A percentile compares a stretch with the other conserved stretches of the same genome.
phyloP scores from a whole-genome alignment of 2,888 invertebrate species.

The Pemphredon lugubris region DNA sequence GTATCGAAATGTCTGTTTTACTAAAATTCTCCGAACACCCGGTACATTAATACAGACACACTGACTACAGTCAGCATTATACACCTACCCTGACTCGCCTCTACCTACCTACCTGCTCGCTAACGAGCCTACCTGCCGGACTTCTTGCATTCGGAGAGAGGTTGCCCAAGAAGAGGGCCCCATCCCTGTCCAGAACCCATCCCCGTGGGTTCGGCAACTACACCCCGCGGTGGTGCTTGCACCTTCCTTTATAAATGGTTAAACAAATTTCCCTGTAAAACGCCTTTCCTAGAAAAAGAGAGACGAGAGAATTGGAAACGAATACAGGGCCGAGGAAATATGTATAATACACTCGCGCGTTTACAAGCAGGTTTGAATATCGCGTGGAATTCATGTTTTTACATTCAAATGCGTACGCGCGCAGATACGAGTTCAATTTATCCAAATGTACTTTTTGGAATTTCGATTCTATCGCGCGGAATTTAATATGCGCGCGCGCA shows the following conservation, averaged over 20 bases:
- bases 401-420: too few species aligned
- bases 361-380: constrained; percentile 7
- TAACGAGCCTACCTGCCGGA: constrained; percentile 80
- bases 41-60: constrained; percentile 73
- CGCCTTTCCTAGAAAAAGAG: constrained; percentile 66
- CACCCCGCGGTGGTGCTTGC: constrained; percentile 66
- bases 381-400: not conserved
- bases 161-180: constrained; percentile 63
- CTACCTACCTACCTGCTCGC: constrained; percentile 78
- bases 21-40: constrained; percentile 71
- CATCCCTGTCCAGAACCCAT: constrained; percentile 56
- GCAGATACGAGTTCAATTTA: too few species aligned
- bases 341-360: constrained; percentile 2
- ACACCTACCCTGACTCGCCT: constrained; percentile 69
- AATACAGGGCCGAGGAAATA: constrained; percentile 10
- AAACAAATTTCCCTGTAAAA: constrained; percentile 76
- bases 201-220: constrained; percentile 61
- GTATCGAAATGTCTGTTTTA: too few species aligned
- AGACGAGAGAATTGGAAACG: not conserved
- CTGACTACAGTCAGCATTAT: constrained; percentile 75
- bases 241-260: constrained; percentile 73
- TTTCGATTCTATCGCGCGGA: too few species aligned
- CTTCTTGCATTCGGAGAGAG: constrained; percentile 77
- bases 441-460: too few species aligned
- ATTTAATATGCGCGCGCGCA: too few species aligned